Evolutionary conservation across 2,797 vertebrate genomes (phyloP).

Genomic region (Coendou prehensilis): DNA sequence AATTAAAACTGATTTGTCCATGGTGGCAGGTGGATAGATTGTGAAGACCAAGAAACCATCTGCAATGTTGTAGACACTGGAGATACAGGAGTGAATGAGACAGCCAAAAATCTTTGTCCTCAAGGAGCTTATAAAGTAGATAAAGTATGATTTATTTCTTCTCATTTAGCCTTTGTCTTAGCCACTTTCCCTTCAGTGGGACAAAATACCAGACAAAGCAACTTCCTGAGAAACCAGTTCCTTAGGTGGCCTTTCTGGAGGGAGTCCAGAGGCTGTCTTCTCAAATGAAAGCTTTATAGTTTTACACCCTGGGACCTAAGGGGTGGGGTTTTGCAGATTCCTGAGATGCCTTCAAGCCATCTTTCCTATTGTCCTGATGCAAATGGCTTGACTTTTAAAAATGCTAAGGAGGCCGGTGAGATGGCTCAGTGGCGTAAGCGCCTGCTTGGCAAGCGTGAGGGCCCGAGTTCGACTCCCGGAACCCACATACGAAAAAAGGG

Average conservation of each 20-base stretch:
- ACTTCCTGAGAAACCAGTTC: not conserved
- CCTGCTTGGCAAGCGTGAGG: too few relatives aligned
- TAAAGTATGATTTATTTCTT: conserved; percentile 53
- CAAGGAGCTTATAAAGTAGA: not conserved
- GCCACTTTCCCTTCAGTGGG: not conserved
- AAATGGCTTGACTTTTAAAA: not conserved
- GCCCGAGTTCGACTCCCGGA: too few relatives aligned
- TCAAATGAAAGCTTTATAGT: not conserved
- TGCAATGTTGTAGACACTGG: conserved; percentile 31
- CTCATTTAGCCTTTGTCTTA: conserved; percentile 38
- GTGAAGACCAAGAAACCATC: conserved; percentile 56
- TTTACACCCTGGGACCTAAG: not conserved
- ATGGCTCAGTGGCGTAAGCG: too few relatives aligned
- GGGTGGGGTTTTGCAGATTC: not conserved
- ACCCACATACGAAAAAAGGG: too few relatives aligned
- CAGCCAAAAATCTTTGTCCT: conserved; percentile 43
- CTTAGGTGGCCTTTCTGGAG: not conserved
- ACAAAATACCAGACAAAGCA: not conserved
- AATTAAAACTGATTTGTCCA: conserved; percentile 38
- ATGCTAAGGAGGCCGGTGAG: too few relatives aligned
- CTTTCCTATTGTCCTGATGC: not conserved
- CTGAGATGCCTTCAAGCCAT: not conserved
- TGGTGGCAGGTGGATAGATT: conserved; percentile 22
- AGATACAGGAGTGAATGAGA: conserved; percentile 29
- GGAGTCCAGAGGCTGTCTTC: not conserved